Evolutionary conservation across 2,113 vertebrate genomes (phyloP), one percentile per base, ranked within the genome.

Genomic region (Laticauda colubrina): DNA sequence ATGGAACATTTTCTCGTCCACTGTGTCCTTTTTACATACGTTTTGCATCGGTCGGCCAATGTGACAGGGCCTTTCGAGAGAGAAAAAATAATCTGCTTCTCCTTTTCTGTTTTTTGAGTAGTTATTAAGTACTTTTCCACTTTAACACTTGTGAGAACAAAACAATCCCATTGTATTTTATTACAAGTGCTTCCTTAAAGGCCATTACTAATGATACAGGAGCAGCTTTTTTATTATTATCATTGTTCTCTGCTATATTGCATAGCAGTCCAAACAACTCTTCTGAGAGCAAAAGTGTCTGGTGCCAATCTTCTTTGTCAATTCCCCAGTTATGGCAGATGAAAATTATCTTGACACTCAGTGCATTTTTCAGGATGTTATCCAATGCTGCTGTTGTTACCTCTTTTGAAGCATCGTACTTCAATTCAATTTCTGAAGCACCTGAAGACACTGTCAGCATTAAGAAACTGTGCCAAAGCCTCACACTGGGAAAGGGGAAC

Each of bases 341-440:
- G 56, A 96, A 91, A 75, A 88, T 96, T 95, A 94, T 94, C 93
- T 91, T 96, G 94, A 95, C 92, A 85, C 95, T 96, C 95, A 91
- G 87, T 61, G 48, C 55, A 64, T 95, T 96, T 85, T 95, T 96
- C 94, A 94, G 93, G 93, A 88, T 96, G 93, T 97, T 96, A 96
- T 93, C 88, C 92, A 89, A 88, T 94, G 86, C 94, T 95, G 92
- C 61, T 93, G 26, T 90, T 96, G 95, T 95, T 96, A 95, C 88
- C 92, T 91, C 51, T 93, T 96, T 95, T 96, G 88, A 96, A 94
- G 94, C 92, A 91, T 88, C 89, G 3, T 86, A 57, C 92, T 95
- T 96, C 96, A 96, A 95, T 92, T 93, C 90, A 93, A 45, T 97
- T 97, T 97, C 93, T 93, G 91, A 97, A 96, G 91, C 92, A 95